Conservation (phyloP, 2,888 invertebrate species). For the Campoletis raptor region DNA sequence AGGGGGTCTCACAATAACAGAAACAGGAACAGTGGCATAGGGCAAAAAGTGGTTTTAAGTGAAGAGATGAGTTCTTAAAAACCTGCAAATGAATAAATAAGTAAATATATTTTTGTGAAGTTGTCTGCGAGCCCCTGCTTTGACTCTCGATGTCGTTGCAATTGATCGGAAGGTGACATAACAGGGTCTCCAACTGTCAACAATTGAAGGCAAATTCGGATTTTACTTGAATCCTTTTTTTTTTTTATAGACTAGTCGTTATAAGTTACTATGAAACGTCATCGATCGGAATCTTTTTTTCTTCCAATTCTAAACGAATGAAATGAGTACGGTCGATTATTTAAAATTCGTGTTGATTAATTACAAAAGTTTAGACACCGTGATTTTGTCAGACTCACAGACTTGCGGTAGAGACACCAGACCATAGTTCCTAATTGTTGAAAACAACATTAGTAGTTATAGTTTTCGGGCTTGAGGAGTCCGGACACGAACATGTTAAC, state of each 20-base stretch:
- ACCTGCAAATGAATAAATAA: too few relatives aligned
- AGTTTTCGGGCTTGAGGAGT: background rate
- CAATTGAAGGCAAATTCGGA: too few relatives aligned
- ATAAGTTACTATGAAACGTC: background rate
- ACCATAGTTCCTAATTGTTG: conserved; percentile 61
- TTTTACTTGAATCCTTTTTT: too few relatives aligned
- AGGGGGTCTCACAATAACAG: too few relatives aligned
- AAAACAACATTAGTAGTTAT: conserved; percentile 39
- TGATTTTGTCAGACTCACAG: conserved; percentile 17
- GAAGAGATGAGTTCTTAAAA: too few relatives aligned
- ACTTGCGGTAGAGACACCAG: background rate
- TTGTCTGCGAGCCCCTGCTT: too few relatives aligned
- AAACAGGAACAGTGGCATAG: too few relatives aligned
- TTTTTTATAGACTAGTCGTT: too few relatives aligned
- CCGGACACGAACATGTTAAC: conserved; percentile 29
- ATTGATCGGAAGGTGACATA: background rate
- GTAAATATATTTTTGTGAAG: background rate
- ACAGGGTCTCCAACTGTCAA: too few relatives aligned
- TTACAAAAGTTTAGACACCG: conserved; percentile 17
- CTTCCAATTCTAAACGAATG: background rate
- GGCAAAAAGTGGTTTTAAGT: too few relatives aligned
- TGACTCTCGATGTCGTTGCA: too few relatives aligned
- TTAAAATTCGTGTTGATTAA: conserved; percentile 14
- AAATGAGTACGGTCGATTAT: background rate
- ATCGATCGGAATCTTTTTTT: background rate